A percentile compares a stretch with the other conserved stretches of the same genome.
These are phyloP conservation scores for Ctenoplectra terminalis DNA, from an alignment of 1,140 invertebrate species.

Conservation along the genomic window DNA sequence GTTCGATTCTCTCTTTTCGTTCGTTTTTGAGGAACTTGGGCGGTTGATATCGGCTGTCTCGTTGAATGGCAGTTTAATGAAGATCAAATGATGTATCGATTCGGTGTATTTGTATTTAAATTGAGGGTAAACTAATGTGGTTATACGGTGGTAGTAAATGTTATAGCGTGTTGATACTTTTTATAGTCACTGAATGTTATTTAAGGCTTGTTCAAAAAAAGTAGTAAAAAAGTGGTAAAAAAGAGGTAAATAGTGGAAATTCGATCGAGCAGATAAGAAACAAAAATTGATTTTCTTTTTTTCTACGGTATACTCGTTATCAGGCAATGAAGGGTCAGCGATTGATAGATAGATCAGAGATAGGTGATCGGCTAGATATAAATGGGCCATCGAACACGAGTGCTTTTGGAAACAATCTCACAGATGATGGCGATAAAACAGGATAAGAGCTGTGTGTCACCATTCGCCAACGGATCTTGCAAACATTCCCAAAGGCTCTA, in stretches of 20 bases:
- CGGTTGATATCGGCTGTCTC: too few species aligned
- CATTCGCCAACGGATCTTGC: background rate
- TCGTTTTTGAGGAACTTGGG: too few species aligned
- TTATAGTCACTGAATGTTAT: too few species aligned
- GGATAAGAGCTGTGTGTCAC: background rate
- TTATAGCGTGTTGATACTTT: too few species aligned
- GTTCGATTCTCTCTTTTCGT: background rate
- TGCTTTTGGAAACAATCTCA: constrained; percentile 1
- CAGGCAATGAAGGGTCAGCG: background rate
- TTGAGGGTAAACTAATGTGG: too few species aligned
- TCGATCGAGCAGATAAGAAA: background rate
- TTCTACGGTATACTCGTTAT: background rate
- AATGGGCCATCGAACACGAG: background rate
- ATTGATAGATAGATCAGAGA: constrained; percentile 16
- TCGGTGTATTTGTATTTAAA: too few species aligned
- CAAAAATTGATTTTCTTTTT: background rate
- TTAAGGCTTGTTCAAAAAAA: too few species aligned
- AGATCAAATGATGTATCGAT: too few species aligned
- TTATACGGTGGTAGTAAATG: too few species aligned
- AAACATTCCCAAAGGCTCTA: background rate
- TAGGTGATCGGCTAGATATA: constrained; percentile 14
- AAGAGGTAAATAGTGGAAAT: too few species aligned
- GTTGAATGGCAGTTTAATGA: too few species aligned
- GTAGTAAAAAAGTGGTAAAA: too few species aligned
- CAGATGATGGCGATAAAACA: constrained; percentile 16